A percentile compares a stretch with the other conserved stretches of the same genome.
These are phyloP conservation scores for Caenorhabditis remanei DNA, from an alignment of 1,140 invertebrate genomes.

Conservation along the genomic window DNA sequence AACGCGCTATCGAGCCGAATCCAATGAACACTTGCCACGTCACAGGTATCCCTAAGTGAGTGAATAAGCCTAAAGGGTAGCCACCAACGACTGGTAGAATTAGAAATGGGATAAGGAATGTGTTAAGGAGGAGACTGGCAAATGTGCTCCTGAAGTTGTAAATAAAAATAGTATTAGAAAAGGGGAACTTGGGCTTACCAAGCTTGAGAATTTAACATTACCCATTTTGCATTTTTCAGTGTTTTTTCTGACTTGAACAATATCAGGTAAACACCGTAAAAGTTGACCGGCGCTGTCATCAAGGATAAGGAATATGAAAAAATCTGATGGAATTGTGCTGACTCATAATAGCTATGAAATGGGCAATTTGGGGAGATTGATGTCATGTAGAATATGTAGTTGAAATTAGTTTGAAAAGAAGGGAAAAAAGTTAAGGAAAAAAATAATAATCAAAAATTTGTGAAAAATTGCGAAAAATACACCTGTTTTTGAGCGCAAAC, in stretches of 20 bases:
- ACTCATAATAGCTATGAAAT: not conserved
- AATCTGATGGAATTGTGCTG: not conserved
- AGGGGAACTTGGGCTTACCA: not conserved
- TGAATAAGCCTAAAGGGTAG: not conserved
- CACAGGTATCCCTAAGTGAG: not conserved
- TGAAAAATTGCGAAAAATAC: too few species aligned
- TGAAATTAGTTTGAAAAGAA: too few species aligned
- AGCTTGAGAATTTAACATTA: constrained; percentile 12
- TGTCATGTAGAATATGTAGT: too few species aligned
- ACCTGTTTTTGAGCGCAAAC: too few species aligned
- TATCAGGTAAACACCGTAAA: not conserved
- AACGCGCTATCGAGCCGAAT: not conserved
- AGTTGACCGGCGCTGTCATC: not conserved
- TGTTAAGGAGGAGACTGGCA: not conserved
- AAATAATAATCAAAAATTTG: too few species aligned
- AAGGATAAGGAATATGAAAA: not conserved
- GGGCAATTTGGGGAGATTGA: not conserved
- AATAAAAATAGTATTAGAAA: not conserved
- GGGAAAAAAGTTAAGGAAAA: too few species aligned
- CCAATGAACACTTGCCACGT: not conserved
- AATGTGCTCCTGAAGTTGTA: not conserved
- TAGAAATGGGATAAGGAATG: not conserved
- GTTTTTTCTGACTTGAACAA: not conserved
- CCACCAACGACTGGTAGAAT: not conserved
- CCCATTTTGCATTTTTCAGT: constrained; percentile 5